A percentile compares a stretch with the other conserved stretches of the same genome.
phyloP scores from a whole-genome alignment of 1,140 invertebrate species.

The Aphaenogaster rudis region DNA sequence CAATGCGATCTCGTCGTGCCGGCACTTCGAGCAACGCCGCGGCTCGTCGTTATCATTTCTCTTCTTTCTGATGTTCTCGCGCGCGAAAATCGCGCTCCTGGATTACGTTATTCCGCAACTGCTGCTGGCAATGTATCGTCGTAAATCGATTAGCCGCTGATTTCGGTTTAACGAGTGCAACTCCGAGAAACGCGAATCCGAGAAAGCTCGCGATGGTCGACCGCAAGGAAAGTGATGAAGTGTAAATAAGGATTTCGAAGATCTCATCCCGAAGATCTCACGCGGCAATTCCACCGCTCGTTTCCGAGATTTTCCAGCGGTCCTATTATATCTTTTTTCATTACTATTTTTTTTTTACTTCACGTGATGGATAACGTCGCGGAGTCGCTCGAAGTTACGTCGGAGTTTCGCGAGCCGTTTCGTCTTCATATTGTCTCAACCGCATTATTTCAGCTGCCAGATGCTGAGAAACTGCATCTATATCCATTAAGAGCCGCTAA shows the following conservation, averaged over 20 bases:
- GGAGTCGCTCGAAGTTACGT: conserved; percentile 30
- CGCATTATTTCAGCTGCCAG: conserved; percentile 25
- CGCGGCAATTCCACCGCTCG: not conserved
- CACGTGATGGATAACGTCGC: conserved; percentile 48
- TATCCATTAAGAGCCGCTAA: conserved; percentile 52
- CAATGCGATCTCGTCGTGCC: conserved; percentile 22
- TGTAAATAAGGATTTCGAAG: conserved; percentile 12
- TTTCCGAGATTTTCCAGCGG: conserved; percentile 23
- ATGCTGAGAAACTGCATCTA: conserved; percentile 34
- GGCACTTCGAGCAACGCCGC: conserved; percentile 14
- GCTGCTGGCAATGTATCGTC: conserved; percentile 22
- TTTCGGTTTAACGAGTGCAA: conserved; percentile 66
- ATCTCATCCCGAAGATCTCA: not conserved
- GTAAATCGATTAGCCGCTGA: conserved; percentile 74
- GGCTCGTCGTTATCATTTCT: conserved; percentile 64
- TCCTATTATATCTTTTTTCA: not conserved
- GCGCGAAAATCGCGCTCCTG: not conserved
- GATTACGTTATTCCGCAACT: conserved; percentile 48
- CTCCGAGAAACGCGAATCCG: conserved; percentile 24
- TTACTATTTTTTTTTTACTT: conserved; percentile 15
- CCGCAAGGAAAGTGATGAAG: not conserved
- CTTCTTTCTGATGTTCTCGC: not conserved
- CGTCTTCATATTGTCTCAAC: conserved; percentile 57
- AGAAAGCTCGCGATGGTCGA: not conserved
- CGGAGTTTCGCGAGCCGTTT: conserved; percentile 43